Percentiles rank a stretch among this genome's conserved stretches.
These are phyloP conservation scores for Drosophila setosimentum DNA, from an alignment of 2,888 invertebrate genomes.

Conservation along the genomic window DNA sequence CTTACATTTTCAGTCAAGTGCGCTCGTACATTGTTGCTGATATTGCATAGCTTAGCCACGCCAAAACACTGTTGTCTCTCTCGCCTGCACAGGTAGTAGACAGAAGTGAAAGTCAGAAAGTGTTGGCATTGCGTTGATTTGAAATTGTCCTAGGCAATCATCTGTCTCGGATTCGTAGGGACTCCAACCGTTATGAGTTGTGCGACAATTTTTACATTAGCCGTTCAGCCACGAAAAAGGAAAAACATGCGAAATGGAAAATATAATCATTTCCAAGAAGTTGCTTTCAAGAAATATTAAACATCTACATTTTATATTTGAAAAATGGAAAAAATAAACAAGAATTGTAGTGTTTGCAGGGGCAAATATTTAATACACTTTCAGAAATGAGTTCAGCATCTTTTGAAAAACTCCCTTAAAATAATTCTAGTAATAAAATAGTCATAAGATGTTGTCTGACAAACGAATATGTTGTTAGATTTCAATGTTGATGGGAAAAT, in stretches of 20 bases:
- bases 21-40: constrained; percentile 69
- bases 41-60: constrained; percentile 35
- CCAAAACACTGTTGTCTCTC: constrained; percentile 7
- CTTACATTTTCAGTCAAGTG: constrained; percentile 76
- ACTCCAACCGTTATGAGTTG: constrained; percentile 47
- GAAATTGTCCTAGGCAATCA: constrained; percentile 63
- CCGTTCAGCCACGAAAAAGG: background rate
- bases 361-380: background rate
- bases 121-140: constrained; percentile 62
- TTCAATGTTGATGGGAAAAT: background rate
- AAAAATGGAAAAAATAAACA: background rate
- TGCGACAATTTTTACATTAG: constrained; percentile 47
- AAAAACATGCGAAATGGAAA: constrained; percentile 1
- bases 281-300: constrained; percentile 10
- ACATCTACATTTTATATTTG: background rate
- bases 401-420: background rate
- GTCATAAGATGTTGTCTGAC: background rate
- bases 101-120: constrained; percentile 59
- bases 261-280: constrained; percentile 9
- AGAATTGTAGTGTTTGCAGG: background rate
- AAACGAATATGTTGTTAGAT: background rate
- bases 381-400: background rate
- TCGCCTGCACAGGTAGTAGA: background rate
- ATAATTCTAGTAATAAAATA: background rate
- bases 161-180: constrained; percentile 12